These are phyloP conservation scores for Sminthurinus aureus DNA, from an alignment of 2,888 invertebrate species.

Conservation along the genomic window DNA sequence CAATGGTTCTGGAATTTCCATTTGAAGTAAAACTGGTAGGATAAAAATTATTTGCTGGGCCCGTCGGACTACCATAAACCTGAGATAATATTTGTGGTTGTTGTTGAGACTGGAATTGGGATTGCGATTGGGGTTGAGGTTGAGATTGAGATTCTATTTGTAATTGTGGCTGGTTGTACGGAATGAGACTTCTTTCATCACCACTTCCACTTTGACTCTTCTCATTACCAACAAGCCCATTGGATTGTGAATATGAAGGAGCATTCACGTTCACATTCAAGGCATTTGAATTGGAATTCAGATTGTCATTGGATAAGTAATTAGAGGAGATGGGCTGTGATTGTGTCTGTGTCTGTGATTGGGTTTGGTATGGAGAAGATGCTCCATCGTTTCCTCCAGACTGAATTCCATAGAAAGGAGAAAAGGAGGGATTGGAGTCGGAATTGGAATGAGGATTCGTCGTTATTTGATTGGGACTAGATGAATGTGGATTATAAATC, in stretches of 20 bases:
- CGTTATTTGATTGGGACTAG: background rate
- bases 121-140: conserved; percentile 13
- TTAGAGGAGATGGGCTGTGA: conserved; percentile 6
- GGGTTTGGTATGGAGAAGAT: background rate
- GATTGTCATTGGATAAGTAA: conserved; percentile 20
- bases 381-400: background rate
- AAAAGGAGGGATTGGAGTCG: background rate
- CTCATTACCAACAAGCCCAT: background rate
- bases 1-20: conserved; percentile 40
- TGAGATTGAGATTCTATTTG: conserved; percentile 29
- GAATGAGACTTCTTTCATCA: background rate
- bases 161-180: background rate
- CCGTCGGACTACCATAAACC: background rate
- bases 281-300: background rate
- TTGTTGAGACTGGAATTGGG: background rate
- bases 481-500: conserved; percentile 14
- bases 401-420: background rate
- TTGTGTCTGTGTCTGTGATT: background rate
- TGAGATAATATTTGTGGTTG: conserved; percentile 14
- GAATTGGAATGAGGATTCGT: background rate
- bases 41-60: background rate
- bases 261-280: background rate
- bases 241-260: background rate
- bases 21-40: conserved; percentile 28
- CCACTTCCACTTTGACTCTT: background rate